Evolutionary conservation across 2,797 vertebrate species (phyloP).

Genomic region (Fratercula arctica): DNA sequence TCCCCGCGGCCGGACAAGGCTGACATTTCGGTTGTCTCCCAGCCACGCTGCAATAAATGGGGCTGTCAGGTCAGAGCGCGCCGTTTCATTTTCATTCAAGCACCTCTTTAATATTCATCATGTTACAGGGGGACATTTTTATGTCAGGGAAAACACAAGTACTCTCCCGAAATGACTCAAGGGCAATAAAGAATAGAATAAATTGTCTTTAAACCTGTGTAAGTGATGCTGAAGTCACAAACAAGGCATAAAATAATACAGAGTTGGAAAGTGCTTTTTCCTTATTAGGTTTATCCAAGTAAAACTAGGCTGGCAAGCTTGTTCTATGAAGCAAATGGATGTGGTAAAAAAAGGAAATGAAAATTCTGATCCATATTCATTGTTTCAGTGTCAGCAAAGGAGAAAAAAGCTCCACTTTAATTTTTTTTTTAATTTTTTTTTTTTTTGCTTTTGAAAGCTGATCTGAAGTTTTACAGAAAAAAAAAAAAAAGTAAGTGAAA

Average conservation of each 20-base stretch:
- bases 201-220: constrained; percentile 62
- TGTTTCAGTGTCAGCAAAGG: constrained; percentile 2
- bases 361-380: constrained; percentile 65
- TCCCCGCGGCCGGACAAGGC: not conserved
- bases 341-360: constrained; percentile 42
- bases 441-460: not conserved
- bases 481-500: not conserved
- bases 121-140: constrained; percentile 56
- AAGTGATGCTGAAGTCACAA: constrained; percentile 66
- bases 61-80: not conserved
- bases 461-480: not conserved
- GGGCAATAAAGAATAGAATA: constrained; percentile 68
- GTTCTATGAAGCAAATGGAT: constrained; percentile 62
- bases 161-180: constrained; percentile 64
- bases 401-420: not conserved
- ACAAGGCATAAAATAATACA: constrained; percentile 68
- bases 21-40: not conserved
- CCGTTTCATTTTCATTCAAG: constrained; percentile 33
- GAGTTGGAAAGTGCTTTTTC: constrained; percentile 38
- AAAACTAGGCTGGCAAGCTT: constrained; percentile 47
- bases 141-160: constrained; percentile 57
- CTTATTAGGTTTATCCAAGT: constrained; percentile 54
- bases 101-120: constrained; percentile 66
- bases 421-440: not conserved
- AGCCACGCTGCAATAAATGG: not conserved